Conservation (phyloP, 2,888 invertebrate genomes). For the Panzeria rudis region DNA sequence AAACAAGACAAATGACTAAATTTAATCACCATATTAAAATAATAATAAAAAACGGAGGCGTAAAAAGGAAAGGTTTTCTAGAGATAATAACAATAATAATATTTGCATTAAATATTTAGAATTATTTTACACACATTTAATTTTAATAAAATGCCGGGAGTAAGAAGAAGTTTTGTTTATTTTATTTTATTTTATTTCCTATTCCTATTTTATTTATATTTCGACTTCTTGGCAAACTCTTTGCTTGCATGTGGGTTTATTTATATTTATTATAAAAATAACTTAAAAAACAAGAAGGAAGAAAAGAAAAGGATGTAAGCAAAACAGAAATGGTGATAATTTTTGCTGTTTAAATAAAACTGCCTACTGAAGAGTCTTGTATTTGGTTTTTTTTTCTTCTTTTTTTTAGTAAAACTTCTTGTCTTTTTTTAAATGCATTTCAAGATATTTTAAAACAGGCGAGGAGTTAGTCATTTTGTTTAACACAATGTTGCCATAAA, state of each 20-base stretch:
- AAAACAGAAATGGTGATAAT: conserved; percentile 26
- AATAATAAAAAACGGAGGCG: conserved; percentile 55
- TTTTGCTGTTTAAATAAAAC: conserved; percentile 33
- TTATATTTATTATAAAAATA: conserved; percentile 28
- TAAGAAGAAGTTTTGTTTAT: conserved; percentile 17
- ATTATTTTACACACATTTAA: conserved; percentile 55
- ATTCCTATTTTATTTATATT: conserved; percentile 5
- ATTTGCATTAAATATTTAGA: conserved; percentile 28
- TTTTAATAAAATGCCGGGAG: conserved; percentile 29
- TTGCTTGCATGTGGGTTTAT: conserved; percentile 44
- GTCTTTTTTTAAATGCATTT: conserved; percentile 22
- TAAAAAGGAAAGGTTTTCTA: conserved; percentile 22
- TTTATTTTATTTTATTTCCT: conserved; percentile 26
- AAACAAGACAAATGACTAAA: conserved; percentile 70
- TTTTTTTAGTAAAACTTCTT: conserved; percentile 19
- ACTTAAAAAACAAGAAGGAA: conserved; percentile 23
- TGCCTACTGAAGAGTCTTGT: background rate
- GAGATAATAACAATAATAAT: conserved; percentile 23
- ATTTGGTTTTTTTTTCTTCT: background rate
- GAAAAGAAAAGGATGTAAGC: conserved; percentile 36
- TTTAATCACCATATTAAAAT: conserved; percentile 64
- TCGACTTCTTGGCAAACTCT: conserved; percentile 6
- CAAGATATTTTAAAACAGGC: conserved; percentile 7
- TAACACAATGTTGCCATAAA: conserved; percentile 27
- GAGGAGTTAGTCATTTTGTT: conserved; percentile 7